Conservation (phyloP, 2,797 vertebrate species). For the Pachyuromys duprasi region DNA sequence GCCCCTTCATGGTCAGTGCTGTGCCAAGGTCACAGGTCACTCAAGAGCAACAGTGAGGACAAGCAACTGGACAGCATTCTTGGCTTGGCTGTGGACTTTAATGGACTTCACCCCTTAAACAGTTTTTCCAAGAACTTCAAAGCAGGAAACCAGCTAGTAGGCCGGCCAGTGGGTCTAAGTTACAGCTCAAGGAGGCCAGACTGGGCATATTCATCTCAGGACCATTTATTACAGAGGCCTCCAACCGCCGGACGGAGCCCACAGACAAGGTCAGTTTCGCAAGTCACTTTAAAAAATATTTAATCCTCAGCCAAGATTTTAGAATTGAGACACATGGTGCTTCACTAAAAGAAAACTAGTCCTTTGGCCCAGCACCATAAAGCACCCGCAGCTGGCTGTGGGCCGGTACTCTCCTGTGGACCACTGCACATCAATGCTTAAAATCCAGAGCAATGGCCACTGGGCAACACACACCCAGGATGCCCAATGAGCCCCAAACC, state of each 20-base stretch:
- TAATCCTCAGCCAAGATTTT: slow-evolving; percentile 62
- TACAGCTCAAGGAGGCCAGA: background rate
- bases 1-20: background rate
- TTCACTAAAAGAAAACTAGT: background rate
- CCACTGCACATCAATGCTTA: background rate
- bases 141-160: background rate
- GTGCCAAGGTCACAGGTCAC: background rate
- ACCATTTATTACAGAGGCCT: background rate
- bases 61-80: background rate
- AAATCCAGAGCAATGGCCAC: background rate
- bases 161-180: background rate
- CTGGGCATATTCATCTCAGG: background rate
- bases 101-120: background rate
- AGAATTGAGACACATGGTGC: background rate
- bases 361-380: background rate
- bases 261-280: slow-evolving; percentile 32
- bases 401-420: background rate
- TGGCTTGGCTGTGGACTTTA: background rate
- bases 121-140: slow-evolving; percentile 16
- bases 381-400: background rate
- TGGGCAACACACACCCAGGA: background rate
- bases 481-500: background rate
- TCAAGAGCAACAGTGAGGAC: background rate
- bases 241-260: slow-evolving; percentile 10
- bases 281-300: slow-evolving; percentile 59